phyloP scores from a whole-genome alignment of 53 echinoderm and acorn worm genomes.

The Arbacia lixula region DNA sequence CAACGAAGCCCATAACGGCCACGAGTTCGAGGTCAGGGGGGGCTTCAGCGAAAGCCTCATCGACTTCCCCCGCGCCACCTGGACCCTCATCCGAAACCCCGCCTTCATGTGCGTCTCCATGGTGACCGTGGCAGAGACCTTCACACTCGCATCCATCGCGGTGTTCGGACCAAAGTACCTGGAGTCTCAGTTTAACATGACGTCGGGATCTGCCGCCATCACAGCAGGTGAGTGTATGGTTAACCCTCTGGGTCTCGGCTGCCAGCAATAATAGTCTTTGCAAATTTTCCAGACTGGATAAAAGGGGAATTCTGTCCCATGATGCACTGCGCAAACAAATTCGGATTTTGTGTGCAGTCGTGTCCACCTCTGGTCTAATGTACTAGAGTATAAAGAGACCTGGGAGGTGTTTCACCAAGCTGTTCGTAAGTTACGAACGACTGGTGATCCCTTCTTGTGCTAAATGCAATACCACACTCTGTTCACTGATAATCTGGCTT shows the following conservation, averaged over 20 bases:
- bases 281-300: too few relatives aligned
- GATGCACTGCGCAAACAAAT: too few relatives aligned
- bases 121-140: conserved; percentile 75
- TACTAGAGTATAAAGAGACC: too few relatives aligned
- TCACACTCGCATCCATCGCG: conserved; percentile 88
- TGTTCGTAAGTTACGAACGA: too few relatives aligned
- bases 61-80: conserved; percentile 87
- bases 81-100: conserved; percentile 80
- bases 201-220: conserved; percentile 83
- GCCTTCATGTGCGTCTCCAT: conserved; percentile 88
- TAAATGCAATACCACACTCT: too few relatives aligned
- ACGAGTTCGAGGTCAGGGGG: conserved; percentile 68
- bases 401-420: too few relatives aligned
- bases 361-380: too few relatives aligned
- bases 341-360: too few relatives aligned
- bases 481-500: too few relatives aligned
- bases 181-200: conserved; percentile 88
- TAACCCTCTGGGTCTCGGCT: background rate
- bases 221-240: conserved; percentile 70
- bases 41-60: conserved; percentile 77
- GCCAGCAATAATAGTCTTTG: background rate
- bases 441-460: too few relatives aligned
- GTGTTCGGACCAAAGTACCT: conserved; percentile 95
- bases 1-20: conserved; percentile 77
- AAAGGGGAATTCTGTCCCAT: too few relatives aligned